These are phyloP conservation scores for Lithosia quadra DNA, from an alignment of 2,888 invertebrate species.

Conservation along the genomic window DNA sequence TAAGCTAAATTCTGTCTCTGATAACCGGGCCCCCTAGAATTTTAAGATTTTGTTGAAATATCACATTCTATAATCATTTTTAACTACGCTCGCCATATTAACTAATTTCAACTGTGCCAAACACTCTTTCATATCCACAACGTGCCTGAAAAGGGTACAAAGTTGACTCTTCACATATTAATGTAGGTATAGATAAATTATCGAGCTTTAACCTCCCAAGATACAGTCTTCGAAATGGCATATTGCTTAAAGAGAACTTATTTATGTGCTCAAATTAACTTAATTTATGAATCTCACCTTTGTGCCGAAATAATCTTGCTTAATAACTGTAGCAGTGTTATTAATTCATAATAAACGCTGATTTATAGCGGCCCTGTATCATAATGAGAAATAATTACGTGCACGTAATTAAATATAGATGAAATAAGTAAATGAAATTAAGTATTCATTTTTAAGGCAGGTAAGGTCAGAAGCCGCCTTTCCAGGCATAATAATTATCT, in stretches of 20 bases:
- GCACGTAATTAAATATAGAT: constrained; percentile 30
- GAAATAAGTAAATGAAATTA: constrained; percentile 2
- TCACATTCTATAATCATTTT: not conserved
- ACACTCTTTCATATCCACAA: not conserved
- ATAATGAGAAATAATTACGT: constrained; percentile 40
- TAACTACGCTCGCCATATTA: not conserved
- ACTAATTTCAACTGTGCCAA: not conserved
- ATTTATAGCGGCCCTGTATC: constrained; percentile 38
- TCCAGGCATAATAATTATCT: not conserved
- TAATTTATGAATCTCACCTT: constrained; percentile 27
- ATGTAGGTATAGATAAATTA: not conserved
- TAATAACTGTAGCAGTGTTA: constrained; percentile 33
- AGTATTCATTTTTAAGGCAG: not conserved
- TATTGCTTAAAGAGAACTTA: not conserved
- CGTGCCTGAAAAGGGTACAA: not conserved
- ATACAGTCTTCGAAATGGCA: not conserved
- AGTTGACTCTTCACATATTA: not conserved
- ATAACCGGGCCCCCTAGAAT: too few species aligned
- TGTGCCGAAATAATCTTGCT: constrained; percentile 22
- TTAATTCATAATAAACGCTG: constrained; percentile 40
- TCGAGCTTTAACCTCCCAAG: constrained; percentile 5
- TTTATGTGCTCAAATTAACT: constrained; percentile 13
- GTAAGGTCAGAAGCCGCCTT: not conserved
- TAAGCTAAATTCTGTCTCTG: too few species aligned
- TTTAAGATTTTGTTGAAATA: not conserved